Conservation (phyloP, 2,113 vertebrate genomes). For the Pelobates fuscus region DNA sequence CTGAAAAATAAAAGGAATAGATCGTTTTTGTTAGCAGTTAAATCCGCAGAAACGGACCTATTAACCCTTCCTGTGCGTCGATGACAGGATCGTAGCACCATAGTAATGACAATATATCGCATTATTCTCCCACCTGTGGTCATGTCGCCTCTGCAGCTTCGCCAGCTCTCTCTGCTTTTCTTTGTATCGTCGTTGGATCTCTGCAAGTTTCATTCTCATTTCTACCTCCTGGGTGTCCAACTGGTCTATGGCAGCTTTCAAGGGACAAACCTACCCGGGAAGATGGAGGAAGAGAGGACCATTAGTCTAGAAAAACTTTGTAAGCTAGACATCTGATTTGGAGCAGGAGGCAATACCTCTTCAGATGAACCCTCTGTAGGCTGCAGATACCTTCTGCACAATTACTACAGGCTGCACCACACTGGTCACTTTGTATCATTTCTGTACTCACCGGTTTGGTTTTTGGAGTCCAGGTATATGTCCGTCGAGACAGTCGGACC, state of each 20-base stretch:
- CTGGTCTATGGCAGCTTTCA: slow-evolving; percentile 87
- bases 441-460: slow-evolving; percentile 85
- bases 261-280: slow-evolving; percentile 78
- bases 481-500: slow-evolving; percentile 80
- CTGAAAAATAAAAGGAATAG: slow-evolving; percentile 64
- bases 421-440: too few species aligned
- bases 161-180: slow-evolving; percentile 93
- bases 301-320: too few species aligned
- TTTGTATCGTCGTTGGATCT: slow-evolving; percentile 90
- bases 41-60: too few species aligned
- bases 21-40: too few species aligned
- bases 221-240: slow-evolving; percentile 90
- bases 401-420: too few species aligned
- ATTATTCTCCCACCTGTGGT: slow-evolving; percentile 76
- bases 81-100: too few species aligned
- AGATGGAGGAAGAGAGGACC: neutral
- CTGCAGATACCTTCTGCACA: too few species aligned
- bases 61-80: too few species aligned
- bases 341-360: too few species aligned
- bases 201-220: slow-evolving; percentile 87
- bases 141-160: slow-evolving; percentile 87
- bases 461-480: slow-evolving; percentile 91
- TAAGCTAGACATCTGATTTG: too few species aligned
- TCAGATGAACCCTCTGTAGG: too few species aligned
- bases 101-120: too few species aligned